A percentile compares a stretch with the other conserved stretches of the same genome.
Evolutionary conservation across 2,113 vertebrate genomes (phyloP).

Genomic region (Pheucticus melanocephalus): DNA sequence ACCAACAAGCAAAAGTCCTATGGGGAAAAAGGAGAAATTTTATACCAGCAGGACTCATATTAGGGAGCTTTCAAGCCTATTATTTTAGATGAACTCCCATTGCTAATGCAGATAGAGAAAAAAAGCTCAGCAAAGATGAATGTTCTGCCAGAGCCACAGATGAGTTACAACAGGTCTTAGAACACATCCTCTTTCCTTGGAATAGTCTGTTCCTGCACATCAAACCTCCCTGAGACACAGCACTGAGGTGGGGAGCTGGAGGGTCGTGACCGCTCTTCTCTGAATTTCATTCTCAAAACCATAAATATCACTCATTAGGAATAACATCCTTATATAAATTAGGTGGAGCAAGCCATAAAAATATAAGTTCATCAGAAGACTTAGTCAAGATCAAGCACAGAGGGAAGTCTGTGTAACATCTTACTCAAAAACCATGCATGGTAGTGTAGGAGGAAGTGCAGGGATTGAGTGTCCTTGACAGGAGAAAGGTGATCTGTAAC

Average conservation of each 20-base stretch:
- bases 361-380: neutral
- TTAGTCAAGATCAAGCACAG: neutral
- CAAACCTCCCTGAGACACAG: neutral
- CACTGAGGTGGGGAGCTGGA: neutral
- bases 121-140: neutral
- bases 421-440: fast-evolving
- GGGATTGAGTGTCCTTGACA: neutral
- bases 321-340: neutral
- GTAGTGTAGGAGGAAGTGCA: fast-evolving
- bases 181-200: neutral
- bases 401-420: neutral
- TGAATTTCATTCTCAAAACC: neutral
- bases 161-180: neutral
- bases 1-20: neutral
- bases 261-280: neutral
- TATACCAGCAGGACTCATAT: neutral
- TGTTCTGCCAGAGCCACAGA: neutral
- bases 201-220: neutral
- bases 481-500: neutral
- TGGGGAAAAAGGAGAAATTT: neutral
- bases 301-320: neutral
- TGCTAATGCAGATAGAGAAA: neutral
- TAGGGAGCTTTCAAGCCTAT: neutral
- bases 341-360: neutral
- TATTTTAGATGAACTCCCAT: neutral